Evolutionary conservation across 2,113 vertebrate genomes (phyloP), one percentile per base, ranked within the genome.

Genomic region (Lucifuga dentata): DNA sequence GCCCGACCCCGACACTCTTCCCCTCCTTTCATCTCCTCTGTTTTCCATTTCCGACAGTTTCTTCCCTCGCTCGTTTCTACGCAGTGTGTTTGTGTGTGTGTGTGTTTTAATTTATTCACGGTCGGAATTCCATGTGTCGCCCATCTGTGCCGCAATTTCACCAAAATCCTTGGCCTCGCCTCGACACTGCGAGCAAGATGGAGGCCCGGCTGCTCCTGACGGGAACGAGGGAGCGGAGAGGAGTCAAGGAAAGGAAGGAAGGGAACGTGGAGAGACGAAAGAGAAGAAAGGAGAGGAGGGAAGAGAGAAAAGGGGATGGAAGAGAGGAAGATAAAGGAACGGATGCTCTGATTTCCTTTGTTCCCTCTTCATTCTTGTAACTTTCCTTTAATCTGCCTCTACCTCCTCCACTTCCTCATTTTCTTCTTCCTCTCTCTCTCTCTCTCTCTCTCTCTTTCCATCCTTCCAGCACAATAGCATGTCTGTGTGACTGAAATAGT

Each of bases 401-500:
- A 24, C 53, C 60, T n/a, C 24, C 11, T 20, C 9, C 11, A 6
- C 23, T 33, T 26, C 39, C 10, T n/a, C 11, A 39, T 6, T 45
- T 24, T 38, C 12, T 41, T 36, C 24, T 38, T 15, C 7, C 2
- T 44, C 21, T 51, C 26, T 13, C 6, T 29, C 20, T 53, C 32
- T 3, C 17, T 10, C 21, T 33, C 19, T 41, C 15, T 46, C 50
- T 23, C 12, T 62, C 52, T 32, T 38, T 53, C 20, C 15, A 10
- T 61, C 51, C 15, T 23, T 7, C 20, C 41, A 57, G 78, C 58
- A 86, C 89, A 91, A 87, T 86, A 64, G 39, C 9, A 43, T 3
- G 78, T 74, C 86, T 87, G 81, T 89, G 59, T 70, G 81, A 52
- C 55, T 53, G 16, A 52, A 84, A 76, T 67, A 73, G 39, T 35